Conservation (phyloP, 2,888 invertebrate genomes). For the Rhimphoctona megacephalus region DNA sequence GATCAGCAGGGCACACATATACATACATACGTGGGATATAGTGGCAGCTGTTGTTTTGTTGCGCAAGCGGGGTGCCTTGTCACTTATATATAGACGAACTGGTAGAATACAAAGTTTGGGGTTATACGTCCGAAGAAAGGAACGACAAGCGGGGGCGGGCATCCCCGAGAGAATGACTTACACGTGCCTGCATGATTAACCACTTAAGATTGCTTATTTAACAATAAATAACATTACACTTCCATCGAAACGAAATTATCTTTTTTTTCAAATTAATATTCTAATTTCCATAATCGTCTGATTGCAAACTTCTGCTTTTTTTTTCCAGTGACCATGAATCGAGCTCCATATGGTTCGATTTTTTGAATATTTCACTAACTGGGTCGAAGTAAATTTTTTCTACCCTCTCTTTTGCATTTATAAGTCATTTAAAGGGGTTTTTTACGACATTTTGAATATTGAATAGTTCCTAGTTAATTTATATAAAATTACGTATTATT, state of each 20-base stretch:
- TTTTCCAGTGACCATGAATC: not conserved
- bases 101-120: slow-evolving; percentile 15
- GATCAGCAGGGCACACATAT: slow-evolving; percentile 71
- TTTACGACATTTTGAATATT: too few relatives aligned
- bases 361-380: too few relatives aligned
- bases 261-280: not conserved
- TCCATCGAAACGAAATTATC: not conserved
- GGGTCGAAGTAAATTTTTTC: too few relatives aligned
- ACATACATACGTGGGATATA: slow-evolving; percentile 39
- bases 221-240: not conserved
- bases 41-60: slow-evolving; percentile 84
- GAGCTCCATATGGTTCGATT: too few relatives aligned
- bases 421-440: too few relatives aligned
- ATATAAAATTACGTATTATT: too few relatives aligned
- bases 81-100: slow-evolving; percentile 41
- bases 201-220: not conserved
- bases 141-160: slow-evolving; percentile 51
- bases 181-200: not conserved
- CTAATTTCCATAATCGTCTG: not conserved
- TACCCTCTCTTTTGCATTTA: too few relatives aligned
- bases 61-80: slow-evolving; percentile 77
- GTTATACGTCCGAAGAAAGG: slow-evolving; percentile 36
- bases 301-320: not conserved
- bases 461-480: too few relatives aligned
- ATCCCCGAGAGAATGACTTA: slow-evolving; percentile 50